Evolutionary conservation across 2,888 invertebrate genomes (phyloP), one percentile per base, ranked within the genome.

Genomic region (Rhagophthalmus giganteus): DNA sequence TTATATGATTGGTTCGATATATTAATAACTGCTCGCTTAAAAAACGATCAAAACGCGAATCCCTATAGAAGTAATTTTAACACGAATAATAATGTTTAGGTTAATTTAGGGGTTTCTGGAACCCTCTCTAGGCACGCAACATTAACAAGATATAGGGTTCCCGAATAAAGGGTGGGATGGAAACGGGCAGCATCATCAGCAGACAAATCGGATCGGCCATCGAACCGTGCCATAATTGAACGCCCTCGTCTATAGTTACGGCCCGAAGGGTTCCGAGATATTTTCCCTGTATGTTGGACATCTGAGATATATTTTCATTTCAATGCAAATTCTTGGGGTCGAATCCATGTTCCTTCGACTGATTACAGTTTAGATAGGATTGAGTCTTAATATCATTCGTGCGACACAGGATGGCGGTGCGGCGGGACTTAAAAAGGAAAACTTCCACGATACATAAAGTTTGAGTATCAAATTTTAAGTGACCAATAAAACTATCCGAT

Each of bases 141-240:
- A 57, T 59, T 57, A 57, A 57, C 50, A 54, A 54, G 55, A 54
- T 49, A 49, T 53, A 47, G 50, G 52, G 49, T 27, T 52, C 28
- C 32, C 14, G 33, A 46, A 35, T 49, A 31, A 34, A 32, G 34
- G 27, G 26, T 14, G 28, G 47, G 30, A 39, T 41, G 15, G 30
- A 37, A 51, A 33, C 39, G 48, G 54, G 42, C 33, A 34, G 31
- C 44, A 48, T 55, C 42, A 47, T 38, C 42, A 42, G 41, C 55
- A 56, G 59, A 59, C 62, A 64, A 65, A 63, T 66, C 64, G 63
- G 61, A 63, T 64, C 53, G 63, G 33, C 54, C 65, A 61, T 60
- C 60, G 62, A 62, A 65, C 60, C 64, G 62, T 62, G 59, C 49
- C 47, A 59, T 65, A 64, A 66, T 61, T 60, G 65, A 60, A 63